Base-by-base conservation (phyloP, 2,797 vertebrate species). In the Okamejei kenojei region DNA sequence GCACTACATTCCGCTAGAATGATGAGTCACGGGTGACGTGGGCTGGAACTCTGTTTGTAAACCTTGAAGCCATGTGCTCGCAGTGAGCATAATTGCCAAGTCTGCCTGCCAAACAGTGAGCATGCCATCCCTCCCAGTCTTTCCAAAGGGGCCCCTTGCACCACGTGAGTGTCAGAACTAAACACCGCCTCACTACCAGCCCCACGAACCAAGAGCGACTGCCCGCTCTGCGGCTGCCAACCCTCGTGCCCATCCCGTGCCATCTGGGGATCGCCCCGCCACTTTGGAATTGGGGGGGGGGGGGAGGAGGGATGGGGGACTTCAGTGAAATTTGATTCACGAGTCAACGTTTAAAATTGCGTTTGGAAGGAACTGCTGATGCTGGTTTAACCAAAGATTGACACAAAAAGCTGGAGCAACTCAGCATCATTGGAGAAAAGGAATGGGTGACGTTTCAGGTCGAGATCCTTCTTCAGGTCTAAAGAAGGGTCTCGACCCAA, bases 41-140 rank as follows among this genome's bases (percentile, higher is more conserved):
- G 80, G 78, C 93, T 91, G 80, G 63, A 68, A 88, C 93, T 93
- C 93, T 95, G 95, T 95, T 95, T 95, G 94, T 95, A 95, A 95
- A 94, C 94, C 91, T 93, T 93, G 90, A 86, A 88, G 81, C 93
- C 95, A 95, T 81, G 94, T 95, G 95, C 81, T 77, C 61, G 90
- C 54, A 29, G 93, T 74, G 73, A 1, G 79, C 23, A 21, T 68
- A 80, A 93, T 80, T 73, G 76, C 80, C 77, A 88, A 79, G 92
- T 74, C 93, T 68, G 81, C 86, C 29, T 88, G 73, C 93, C 93
- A 76, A 93, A 80, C 35, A 71, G 90, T 26, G 26, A 73, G 90
- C 90, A 74, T 91, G 90, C 90, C 90, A 91, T 91, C 71, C 29
- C 68, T 45, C 90, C 45, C 74, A 91, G 74, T 68, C 90, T 91